These are phyloP conservation scores for Petroica traversi DNA, from an alignment of 2,113 vertebrate species.

Conservation along the genomic window DNA sequence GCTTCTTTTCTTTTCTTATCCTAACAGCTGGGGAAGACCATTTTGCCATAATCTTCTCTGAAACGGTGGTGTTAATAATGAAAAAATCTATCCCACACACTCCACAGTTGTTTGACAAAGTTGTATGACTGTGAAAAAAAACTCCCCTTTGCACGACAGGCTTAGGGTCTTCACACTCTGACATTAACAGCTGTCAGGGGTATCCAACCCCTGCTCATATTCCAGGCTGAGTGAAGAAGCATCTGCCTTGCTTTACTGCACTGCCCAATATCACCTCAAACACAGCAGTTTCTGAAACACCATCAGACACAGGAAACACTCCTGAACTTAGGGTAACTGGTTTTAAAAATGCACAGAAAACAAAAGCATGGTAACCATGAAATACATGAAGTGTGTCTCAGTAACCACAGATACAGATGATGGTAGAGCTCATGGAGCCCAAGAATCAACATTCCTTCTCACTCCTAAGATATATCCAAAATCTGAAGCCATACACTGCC, in stretches of 20 bases:
- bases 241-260: neutral
- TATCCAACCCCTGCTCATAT: neutral
- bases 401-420: neutral
- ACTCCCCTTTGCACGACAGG: neutral
- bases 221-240: neutral
- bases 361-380: neutral
- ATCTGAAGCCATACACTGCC: neutral
- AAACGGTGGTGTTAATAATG: neutral
- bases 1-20: neutral
- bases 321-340: neutral
- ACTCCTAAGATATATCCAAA: neutral
- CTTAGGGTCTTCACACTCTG: neutral
- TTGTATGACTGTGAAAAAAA: neutral
- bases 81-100: neutral
- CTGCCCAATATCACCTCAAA: neutral
- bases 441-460: neutral
- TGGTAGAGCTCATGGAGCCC: neutral
- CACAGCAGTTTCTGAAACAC: neutral
- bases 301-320: neutral
- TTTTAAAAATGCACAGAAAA: neutral
- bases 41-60: neutral
- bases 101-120: neutral
- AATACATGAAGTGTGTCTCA: neutral
- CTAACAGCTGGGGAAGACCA: neutral
- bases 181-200: rapidly evolving